Percentiles rank a stretch among this genome's conserved stretches.
Conservation (phyloP, 2,113 vertebrate species). For the Neodon shergylaensis region DNA sequence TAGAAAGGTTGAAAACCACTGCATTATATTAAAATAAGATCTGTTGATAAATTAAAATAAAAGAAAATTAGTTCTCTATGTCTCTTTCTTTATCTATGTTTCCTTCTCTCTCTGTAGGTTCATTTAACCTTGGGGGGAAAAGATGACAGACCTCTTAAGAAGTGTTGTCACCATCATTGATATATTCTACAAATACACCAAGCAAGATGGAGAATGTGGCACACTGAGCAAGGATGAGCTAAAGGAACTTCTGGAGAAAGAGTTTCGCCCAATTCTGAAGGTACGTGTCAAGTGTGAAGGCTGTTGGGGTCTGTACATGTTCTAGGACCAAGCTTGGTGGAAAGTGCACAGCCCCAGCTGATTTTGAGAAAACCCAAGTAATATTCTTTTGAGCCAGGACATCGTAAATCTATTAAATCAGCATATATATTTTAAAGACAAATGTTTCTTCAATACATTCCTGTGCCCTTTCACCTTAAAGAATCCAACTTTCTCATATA, state of each 20-base stretch:
- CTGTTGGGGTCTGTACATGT: neutral
- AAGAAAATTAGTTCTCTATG: neutral
- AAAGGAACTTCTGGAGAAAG: constrained; percentile 81
- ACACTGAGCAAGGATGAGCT: constrained; percentile 79
- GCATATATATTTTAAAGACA: neutral
- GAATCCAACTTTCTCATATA: constrained; percentile 4
- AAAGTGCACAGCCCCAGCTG: neutral
- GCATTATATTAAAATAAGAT: constrained; percentile 17
- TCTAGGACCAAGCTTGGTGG: neutral
- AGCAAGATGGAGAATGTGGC: constrained; percentile 67
- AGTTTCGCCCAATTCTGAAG: constrained; percentile 80
- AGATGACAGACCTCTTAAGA: constrained; percentile 82
- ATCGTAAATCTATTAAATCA: constrained; percentile 2
- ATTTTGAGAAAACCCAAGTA: neutral
- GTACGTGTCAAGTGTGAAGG: constrained; percentile 13
- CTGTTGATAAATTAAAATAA: neutral
- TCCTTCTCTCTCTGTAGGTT: constrained; percentile 64
- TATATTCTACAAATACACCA: constrained; percentile 78
- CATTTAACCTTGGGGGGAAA: constrained; percentile 61
- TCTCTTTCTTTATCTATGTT: neutral
- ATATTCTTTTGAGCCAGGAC: neutral
- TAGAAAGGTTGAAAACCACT: neutral
- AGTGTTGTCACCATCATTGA: constrained; percentile 82
- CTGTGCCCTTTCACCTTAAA: neutral
- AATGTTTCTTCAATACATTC: constrained; percentile 5